Evolutionary conservation across 2,888 invertebrate species (phyloP).

Genomic region (Carcina quercana): DNA sequence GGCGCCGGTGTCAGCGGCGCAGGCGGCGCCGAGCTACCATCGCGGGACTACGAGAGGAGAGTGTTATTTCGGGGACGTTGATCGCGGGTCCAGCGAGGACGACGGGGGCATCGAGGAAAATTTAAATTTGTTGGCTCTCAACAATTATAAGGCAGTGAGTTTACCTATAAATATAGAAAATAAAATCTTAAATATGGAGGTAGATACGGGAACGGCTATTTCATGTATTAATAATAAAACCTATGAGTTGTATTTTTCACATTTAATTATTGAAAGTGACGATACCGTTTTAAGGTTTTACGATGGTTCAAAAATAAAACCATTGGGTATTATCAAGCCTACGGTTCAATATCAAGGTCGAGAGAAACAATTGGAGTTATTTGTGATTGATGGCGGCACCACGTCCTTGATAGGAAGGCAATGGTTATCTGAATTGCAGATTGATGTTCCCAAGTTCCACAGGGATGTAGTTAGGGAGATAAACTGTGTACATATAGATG

Average conservation of each 20-base stretch:
- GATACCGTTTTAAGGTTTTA: slow-evolving; percentile 7
- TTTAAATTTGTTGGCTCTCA: not conserved
- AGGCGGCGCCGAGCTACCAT: not conserved
- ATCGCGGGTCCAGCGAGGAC: not conserved
- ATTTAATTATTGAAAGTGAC: slow-evolving; percentile 8
- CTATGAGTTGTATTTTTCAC: slow-evolving; percentile 7
- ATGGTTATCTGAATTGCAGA: slow-evolving; percentile 9
- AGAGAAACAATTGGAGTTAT: slow-evolving; percentile 8
- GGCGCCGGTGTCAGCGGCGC: not conserved
- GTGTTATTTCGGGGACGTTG: not conserved
- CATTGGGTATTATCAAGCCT: slow-evolving; percentile 6
- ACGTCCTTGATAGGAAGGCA: slow-evolving; percentile 11
- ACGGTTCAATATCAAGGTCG: slow-evolving; percentile 2
- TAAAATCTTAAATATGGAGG: slow-evolving; percentile 10
- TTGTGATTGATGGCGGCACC: slow-evolving; percentile 7
- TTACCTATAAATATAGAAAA: slow-evolving; percentile 8
- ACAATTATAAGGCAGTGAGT: slow-evolving; percentile 12
- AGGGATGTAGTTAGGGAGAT: not conserved
- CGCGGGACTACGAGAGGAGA: not conserved
- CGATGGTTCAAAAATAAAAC: slow-evolving; percentile 4
- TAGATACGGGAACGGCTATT: slow-evolving; percentile 13
- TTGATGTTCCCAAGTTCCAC: slow-evolving; percentile 2
- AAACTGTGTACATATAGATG: not conserved
- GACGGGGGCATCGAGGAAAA: not conserved
- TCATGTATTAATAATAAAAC: slow-evolving; percentile 6